Evolutionary conservation across 2,113 vertebrate species (phyloP), one percentile per base, ranked within the genome.

Genomic region (Pterophyllum scalare): DNA sequence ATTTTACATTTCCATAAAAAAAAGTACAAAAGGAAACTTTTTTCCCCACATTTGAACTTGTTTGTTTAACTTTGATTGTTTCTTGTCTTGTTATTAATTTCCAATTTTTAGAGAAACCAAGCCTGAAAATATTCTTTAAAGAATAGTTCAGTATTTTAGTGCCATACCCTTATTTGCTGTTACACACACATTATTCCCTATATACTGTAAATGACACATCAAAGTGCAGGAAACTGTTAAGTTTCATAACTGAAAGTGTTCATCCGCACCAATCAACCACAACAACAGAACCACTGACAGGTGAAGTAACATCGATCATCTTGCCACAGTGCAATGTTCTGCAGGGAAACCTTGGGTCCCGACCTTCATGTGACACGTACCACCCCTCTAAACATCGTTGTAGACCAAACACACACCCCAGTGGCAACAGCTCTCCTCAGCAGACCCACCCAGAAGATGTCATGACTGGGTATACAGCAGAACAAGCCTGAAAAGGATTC

Each of bases 61-160:
- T n/a, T n/a, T n/a, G n/a, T n/a, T 28, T 19, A 46, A 46, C 40
- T 46, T 49, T 19, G 26, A 46, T 22, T 1, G 22, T 46, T 67
- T 46, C 64, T 67, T 67, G 64, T 67, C 38, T 67, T 49, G 64
- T 26, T 28, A 49, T 28, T 67, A 67, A 67, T 67, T 28, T 67
- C 2, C 15, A 26, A 19, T 46, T 46, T 67, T 70, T 70, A 70
- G 40, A 49, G 40, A 40, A 40, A 40, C 10, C 38, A 46, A 28
- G 22, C 40, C 64, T 70, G 19, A 49, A 52, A 49, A 49, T 70
- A 43, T 70, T 70, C 40, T 70, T 28, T 19, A 19, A 70, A 43
- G 40, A 28, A 49, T 28, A 49, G 40, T 49, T 70, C 64, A 40
- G 3, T 40, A 40, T 12, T 40, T 40, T 40, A 40, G 11, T 38